A percentile compares a stretch with the other conserved stretches of the same genome.
phyloP scores from a whole-genome alignment of 1,140 invertebrate genomes.

The Anagrus nilaparvatae region DNA sequence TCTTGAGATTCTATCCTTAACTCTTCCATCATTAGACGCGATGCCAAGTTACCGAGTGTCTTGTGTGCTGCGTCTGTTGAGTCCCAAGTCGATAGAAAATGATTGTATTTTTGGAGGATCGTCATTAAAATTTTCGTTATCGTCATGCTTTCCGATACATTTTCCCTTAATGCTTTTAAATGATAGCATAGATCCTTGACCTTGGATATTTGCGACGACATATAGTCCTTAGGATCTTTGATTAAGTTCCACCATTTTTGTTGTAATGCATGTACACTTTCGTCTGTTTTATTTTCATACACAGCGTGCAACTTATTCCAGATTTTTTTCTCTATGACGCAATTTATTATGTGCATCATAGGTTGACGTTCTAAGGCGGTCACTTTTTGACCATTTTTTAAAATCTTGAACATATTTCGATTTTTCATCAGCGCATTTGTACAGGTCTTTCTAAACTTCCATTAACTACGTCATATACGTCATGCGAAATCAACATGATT shows the following conservation, averaged over 20 bases:
- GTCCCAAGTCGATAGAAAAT: constrained; percentile 25
- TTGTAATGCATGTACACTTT: constrained; percentile 27
- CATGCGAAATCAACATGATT: constrained; percentile 13
- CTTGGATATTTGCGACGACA: constrained; percentile 19
- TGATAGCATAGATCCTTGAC: constrained; percentile 20
- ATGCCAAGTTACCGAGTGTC: constrained; percentile 2
- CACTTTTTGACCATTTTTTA: constrained; percentile 15
- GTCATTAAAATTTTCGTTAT: constrained; percentile 30
- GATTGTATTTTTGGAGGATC: constrained; percentile 20
- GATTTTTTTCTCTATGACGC: constrained; percentile 26
- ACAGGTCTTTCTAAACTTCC: constrained; percentile 3
- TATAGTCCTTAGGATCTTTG: constrained; percentile 15
- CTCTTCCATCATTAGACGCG: constrained; percentile 10
- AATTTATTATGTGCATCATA: constrained; percentile 27
- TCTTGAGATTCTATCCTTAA: constrained; percentile 2
- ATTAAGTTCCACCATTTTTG: constrained; percentile 25
- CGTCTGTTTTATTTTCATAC: constrained; percentile 32
- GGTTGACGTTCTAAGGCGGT: constrained; percentile 20
- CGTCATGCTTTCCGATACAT: constrained; percentile 19
- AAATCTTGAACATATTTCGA: constrained; percentile 5
- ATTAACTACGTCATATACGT: constrained; percentile 10
- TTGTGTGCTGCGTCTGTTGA: constrained; percentile 10
- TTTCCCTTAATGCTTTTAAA: constrained; percentile 19
- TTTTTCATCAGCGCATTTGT: background rate
- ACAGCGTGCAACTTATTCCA: constrained; percentile 27